These are phyloP conservation scores for Pammene fasciana DNA, from an alignment of 2,888 invertebrate species.

Conservation along the genomic window DNA sequence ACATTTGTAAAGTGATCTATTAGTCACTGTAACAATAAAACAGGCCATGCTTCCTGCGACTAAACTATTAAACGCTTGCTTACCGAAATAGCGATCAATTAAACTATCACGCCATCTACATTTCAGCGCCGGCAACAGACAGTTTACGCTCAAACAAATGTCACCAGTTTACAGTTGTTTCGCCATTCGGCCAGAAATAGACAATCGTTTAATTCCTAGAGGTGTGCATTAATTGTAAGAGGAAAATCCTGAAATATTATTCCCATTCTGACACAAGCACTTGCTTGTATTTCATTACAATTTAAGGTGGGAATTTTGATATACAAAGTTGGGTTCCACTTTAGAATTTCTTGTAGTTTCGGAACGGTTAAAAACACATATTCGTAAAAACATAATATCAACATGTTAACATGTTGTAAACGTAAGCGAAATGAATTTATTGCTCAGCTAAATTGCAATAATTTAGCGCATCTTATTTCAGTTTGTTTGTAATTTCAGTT, in stretches of 20 bases:
- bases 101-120: conserved; percentile 38
- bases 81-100: conserved; percentile 25
- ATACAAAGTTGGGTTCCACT: no score
- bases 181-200: conserved; percentile 53
- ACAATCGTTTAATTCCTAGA: conserved; percentile 62
- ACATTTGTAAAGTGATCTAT: background rate
- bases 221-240: conserved; percentile 48
- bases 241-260: conserved; percentile 28
- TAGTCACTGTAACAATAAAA: conserved; percentile 17
- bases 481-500: conserved; percentile 47
- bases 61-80: conserved; percentile 12
- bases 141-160: conserved; percentile 25
- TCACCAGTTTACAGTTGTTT: conserved; percentile 42
- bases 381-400: conserved; percentile 7
- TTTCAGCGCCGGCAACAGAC: conserved; percentile 22
- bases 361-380: conserved; percentile 2
- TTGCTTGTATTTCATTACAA: background rate
- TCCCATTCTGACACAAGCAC: conserved; percentile 14
- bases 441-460: conserved; percentile 64
- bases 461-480: conserved; percentile 72
- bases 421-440: conserved; percentile 52
- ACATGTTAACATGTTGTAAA: conserved; percentile 40
- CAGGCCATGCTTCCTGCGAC: conserved; percentile 14
- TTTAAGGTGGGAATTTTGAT: background rate
- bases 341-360: no score